These are phyloP conservation scores for Drosophila kanapiae DNA, from an alignment of 1,140 invertebrate genomes.

Conservation along the genomic window DNA sequence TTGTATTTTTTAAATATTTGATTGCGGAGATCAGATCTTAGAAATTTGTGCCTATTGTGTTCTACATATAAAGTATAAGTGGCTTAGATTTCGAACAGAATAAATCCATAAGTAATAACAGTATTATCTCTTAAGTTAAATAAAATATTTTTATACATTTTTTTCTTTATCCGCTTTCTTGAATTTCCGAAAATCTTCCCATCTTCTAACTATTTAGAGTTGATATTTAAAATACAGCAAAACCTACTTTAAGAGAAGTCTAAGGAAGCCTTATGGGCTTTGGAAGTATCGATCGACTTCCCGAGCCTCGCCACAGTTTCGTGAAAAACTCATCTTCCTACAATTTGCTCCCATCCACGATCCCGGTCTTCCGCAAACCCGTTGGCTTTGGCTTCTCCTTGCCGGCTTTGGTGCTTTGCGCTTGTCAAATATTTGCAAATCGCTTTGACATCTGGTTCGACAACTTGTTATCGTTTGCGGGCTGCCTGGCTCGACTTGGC, in stretches of 20 bases:
- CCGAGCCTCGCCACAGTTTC: background rate
- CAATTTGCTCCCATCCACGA: background rate
- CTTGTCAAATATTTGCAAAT: constrained; percentile 84
- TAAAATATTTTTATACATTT: too few species aligned
- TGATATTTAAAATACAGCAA: background rate
- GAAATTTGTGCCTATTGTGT: background rate
- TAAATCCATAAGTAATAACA: too few species aligned
- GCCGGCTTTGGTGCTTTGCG: constrained; percentile 63
- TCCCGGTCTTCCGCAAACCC: constrained; percentile 16
- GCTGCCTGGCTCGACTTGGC: constrained; percentile 31
- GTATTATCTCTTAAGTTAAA: too few species aligned
- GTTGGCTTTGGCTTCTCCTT: constrained; percentile 25
- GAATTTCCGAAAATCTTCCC: too few species aligned
- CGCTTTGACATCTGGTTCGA: constrained; percentile 84
- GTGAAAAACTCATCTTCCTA: constrained; percentile 11
- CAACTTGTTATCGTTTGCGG: constrained; percentile 78
- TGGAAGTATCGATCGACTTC: background rate
- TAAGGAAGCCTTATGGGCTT: background rate
- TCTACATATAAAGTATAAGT: background rate
- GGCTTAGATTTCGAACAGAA: background rate
- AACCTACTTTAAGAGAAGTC: background rate
- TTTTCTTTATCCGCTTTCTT: too few species aligned
- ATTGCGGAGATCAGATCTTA: background rate
- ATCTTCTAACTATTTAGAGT: too few species aligned
- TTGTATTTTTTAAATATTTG: constrained; percentile 11